Conservation (phyloP, 2,113 vertebrate genomes). For the Protobothrops flavoviridis region DNA sequence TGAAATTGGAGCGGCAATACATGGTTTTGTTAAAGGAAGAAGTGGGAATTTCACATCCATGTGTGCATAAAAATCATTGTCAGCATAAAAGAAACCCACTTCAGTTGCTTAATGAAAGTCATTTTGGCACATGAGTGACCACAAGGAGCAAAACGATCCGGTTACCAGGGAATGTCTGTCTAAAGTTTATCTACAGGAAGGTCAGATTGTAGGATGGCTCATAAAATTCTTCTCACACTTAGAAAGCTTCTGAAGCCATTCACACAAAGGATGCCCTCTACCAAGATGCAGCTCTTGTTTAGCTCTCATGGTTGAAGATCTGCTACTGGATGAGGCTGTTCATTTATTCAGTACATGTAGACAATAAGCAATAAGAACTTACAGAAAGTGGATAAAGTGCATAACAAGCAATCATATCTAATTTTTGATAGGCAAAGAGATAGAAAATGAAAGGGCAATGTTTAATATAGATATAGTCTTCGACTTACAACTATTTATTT, state of each 20-base stretch:
- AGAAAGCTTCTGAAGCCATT: not conserved
- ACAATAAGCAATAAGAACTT: not conserved
- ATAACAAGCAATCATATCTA: not conserved
- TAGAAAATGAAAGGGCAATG: not conserved
- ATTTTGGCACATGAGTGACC: not conserved
- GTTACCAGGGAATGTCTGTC: not conserved
- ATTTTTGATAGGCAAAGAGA: not conserved
- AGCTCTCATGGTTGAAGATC: not conserved
- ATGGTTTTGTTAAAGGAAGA: constrained; percentile 23
- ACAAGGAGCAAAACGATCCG: not conserved
- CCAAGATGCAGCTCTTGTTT: not conserved
- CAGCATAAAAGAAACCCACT: constrained; percentile 34
- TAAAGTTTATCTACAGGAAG: constrained; percentile 24
- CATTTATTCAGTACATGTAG: not conserved
- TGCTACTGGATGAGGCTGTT: not conserved
- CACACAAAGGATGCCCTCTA: not conserved
- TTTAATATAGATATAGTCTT: not conserved
- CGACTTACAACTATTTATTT: not conserved
- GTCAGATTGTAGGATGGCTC: not conserved
- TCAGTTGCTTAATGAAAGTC: not conserved
- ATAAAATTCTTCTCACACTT: constrained; percentile 15
- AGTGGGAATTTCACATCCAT: constrained; percentile 25
- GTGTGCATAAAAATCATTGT: constrained; percentile 29
- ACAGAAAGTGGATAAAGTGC: not conserved
- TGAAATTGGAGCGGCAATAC: constrained; percentile 32